Evolutionary conservation across 2,888 invertebrate genomes (phyloP), one percentile per base, ranked within the genome.

Genomic region (Temnothorax rugatulus): DNA sequence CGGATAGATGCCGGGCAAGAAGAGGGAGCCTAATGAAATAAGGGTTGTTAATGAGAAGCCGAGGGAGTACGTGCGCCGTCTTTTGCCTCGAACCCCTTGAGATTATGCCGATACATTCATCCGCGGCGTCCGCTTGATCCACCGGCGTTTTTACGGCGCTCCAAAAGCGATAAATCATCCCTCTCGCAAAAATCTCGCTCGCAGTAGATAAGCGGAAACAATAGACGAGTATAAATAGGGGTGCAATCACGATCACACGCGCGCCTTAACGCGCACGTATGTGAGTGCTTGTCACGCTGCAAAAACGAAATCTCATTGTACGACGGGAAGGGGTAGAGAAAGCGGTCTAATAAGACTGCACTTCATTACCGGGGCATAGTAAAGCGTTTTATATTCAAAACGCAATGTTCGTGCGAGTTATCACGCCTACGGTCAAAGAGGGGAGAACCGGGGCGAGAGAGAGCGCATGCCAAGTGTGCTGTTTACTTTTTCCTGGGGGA

Each of bases 31-130:
- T 92, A 91, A 93, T 92, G 92, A 93, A 93, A 93, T 93, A 92
- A 93, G 92, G 92, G 90, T 91, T 91, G 91, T 93, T 93, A 93
- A 93, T 93, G 92, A 93, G 92, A 86, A 87, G 88, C 89, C 88
- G 83, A 83, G 90, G 89, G 88, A 90, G 87, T 86, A 86, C 86
- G 83, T 34, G 83, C 69, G 88, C 86, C 85, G 89, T 86, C 90
- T 90, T 86, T 84, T 87, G 84, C 89, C 66, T 29, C n/a, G 79
- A 84, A 89, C 87, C 90, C 90, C 91, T 90, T 74, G 91, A 90
- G 89, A 90, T 88, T 86, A 83, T 87, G 82, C 85, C 89, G 89
- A 90, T 92, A 88, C 88, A 87, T 89, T 89, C 84, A 69, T 82
- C 69, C 81, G 63, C 82, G 64, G 54, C 76, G 61, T 63, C n/a